These are phyloP conservation scores for Astreopora myriophthalma DNA, from an alignment of 64 coral and sea anemone genomes.

Conservation along the genomic window DNA sequence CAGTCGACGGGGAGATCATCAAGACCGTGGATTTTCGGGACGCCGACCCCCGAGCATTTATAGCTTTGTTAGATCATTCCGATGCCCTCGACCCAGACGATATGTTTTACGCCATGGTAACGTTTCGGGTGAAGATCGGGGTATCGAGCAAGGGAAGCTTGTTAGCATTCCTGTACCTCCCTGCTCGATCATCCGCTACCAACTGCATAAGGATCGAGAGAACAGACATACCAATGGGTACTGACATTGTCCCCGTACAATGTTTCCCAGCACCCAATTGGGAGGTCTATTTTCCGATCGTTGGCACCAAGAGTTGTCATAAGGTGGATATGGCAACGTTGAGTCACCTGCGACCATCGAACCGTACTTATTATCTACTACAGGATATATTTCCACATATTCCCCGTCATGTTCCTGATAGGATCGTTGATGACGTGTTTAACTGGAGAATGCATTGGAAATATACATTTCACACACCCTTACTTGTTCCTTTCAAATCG, in stretches of 20 bases:
- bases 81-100: neutral
- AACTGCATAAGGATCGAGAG: neutral
- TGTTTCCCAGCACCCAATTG: neutral
- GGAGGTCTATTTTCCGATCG: neutral
- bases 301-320: neutral
- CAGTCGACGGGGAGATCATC: neutral
- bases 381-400: neutral
- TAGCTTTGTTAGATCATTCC: neutral
- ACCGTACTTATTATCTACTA: neutral
- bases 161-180: neutral
- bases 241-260: neutral
- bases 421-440: neutral
- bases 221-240: neutral
- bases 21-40: neutral
- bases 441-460: neutral
- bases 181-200: neutral
- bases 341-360: neutral
- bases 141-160: neutral
- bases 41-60: neutral
- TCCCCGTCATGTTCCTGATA: neutral
- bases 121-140: neutral
- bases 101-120: neutral
- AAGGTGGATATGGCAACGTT: neutral
- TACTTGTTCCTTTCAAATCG: neutral
- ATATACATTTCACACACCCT: neutral